Percentiles rank a stretch among this genome's conserved stretches.
Conservation (phyloP, 2,888 invertebrate species). For the Hypselothyrea guttata region DNA sequence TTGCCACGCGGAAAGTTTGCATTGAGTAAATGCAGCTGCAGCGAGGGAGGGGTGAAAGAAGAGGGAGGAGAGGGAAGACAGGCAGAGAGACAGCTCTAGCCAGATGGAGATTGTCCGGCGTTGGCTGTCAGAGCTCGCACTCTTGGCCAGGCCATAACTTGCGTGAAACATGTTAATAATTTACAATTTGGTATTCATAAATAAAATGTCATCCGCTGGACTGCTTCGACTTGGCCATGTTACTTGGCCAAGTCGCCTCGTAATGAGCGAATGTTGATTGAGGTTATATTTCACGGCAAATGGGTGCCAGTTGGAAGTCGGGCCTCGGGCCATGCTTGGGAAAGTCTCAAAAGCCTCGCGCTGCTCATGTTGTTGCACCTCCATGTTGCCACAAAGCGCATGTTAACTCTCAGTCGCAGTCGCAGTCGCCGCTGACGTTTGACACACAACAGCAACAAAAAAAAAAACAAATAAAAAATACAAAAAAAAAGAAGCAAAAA, state of each 20-base stretch:
- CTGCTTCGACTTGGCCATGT: slow-evolving; percentile 31
- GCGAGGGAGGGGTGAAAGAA: background rate
- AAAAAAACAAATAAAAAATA: no score
- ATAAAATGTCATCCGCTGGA: slow-evolving; percentile 79
- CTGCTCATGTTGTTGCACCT: no score
- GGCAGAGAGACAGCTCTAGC: slow-evolving; percentile 4
- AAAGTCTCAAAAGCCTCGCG: slow-evolving; percentile 46
- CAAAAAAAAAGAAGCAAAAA: no score
- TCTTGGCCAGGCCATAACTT: slow-evolving; percentile 69
- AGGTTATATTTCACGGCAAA: slow-evolving; percentile 80
- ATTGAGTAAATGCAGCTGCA: slow-evolving; percentile 21
- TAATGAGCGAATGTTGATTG: slow-evolving; percentile 81
- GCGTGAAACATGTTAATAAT: slow-evolving; percentile 82
- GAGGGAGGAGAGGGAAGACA: background rate
- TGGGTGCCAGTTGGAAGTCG: slow-evolving; percentile 49
- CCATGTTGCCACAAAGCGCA: slow-evolving; percentile 27
- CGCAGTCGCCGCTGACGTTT: slow-evolving; percentile 59
- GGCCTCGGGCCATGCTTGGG: slow-evolving; percentile 43
- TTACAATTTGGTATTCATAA: slow-evolving; percentile 83
- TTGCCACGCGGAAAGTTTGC: slow-evolving; percentile 55
- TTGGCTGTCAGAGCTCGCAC: slow-evolving; percentile 48
- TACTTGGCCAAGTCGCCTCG: slow-evolving; percentile 18
- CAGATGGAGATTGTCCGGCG: slow-evolving; percentile 23
- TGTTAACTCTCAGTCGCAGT: slow-evolving; percentile 36
- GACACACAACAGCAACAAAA: slow-evolving; percentile 52